phyloP scores from a whole-genome alignment of 2,113 vertebrate genomes.

The Corythornis vintsioides region DNA sequence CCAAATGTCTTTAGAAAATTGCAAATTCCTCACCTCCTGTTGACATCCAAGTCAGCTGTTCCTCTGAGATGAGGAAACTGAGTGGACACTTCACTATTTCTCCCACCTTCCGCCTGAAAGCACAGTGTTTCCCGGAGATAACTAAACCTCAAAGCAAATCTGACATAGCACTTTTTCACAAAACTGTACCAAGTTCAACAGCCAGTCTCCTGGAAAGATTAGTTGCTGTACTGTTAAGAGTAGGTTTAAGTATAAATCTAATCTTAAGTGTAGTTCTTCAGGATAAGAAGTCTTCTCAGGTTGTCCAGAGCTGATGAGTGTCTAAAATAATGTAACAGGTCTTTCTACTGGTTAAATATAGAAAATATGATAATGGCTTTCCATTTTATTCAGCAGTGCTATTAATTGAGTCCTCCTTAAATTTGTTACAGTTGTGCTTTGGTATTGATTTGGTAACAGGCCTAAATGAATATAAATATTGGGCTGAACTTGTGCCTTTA shows the following conservation, averaged over 20 bases:
- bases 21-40: background rate
- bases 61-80: background rate
- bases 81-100: background rate
- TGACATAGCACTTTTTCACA: background rate
- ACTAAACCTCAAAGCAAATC: background rate
- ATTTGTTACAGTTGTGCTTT: background rate
- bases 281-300: background rate
- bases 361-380: background rate
- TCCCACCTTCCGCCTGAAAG: background rate
- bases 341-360: background rate
- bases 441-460: background rate
- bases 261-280: background rate
- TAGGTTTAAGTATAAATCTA: background rate
- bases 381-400: background rate
- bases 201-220: background rate
- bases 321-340: constrained; percentile 10
- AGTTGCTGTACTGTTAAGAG: background rate
- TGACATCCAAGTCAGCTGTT: background rate
- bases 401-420: background rate
- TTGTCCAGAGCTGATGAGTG: background rate
- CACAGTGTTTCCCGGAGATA: background rate
- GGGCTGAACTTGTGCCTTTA: background rate
- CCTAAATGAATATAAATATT: background rate
- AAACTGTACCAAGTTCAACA: background rate
- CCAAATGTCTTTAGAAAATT: background rate